Percentiles rank a stretch among this genome's conserved stretches.
phyloP scores from a whole-genome alignment of 2,113 vertebrate genomes.

The Arvicanthis niloticus region DNA sequence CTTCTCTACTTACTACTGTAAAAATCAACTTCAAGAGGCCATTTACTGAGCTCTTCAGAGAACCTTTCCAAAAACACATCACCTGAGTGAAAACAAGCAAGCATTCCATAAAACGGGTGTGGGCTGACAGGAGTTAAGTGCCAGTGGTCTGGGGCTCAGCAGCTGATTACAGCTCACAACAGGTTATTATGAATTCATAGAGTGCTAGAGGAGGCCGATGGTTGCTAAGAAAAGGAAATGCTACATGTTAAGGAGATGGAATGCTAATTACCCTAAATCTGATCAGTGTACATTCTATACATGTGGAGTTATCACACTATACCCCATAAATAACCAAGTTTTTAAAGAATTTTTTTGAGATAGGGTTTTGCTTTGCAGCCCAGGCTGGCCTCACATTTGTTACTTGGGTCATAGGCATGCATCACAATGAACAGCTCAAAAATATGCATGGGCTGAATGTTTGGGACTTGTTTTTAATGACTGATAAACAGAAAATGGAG shows the following conservation, averaged over 20 bases:
- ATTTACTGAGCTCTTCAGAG: slow-evolving; percentile 14
- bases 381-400: background rate
- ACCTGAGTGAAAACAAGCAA: slow-evolving; percentile 55
- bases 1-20: background rate
- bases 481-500: slow-evolving; percentile 39
- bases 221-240: background rate
- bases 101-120: background rate
- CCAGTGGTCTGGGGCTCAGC: background rate
- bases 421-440: background rate
- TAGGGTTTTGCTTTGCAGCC: background rate
- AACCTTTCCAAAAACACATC: slow-evolving; percentile 23
- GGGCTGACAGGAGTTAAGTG: background rate
- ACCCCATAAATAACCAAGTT: background rate
- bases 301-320: background rate
- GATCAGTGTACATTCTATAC: background rate
- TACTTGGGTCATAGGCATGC: background rate
- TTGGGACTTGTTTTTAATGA: slow-evolving; percentile 31
- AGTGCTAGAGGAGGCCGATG: background rate
- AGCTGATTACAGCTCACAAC: background rate
- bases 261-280: background rate
- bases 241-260: background rate
- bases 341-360: background rate
- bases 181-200: background rate
- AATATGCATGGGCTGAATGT: background rate
- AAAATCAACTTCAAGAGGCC: slow-evolving; percentile 46